Evolutionary conservation across 1,140 invertebrate genomes (phyloP), one percentile per base, ranked within the genome.

Genomic region (Lepidotrigona ventralis): DNA sequence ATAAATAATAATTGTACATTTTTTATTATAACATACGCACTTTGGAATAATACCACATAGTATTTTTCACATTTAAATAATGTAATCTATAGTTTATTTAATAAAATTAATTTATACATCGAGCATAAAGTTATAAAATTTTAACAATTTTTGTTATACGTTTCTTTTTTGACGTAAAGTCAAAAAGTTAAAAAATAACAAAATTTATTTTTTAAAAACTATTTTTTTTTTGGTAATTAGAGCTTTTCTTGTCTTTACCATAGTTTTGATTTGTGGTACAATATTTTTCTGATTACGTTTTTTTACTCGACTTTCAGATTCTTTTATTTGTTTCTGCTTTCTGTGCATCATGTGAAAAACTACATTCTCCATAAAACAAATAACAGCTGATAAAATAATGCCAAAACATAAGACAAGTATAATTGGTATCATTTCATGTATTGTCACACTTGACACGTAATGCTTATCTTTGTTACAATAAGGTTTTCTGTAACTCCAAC

Each of bases 361-460:
- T 1, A 85, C 26, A 14, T 85, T 71, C 68, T 89, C 88, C 15
- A 86, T 66, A 12, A 79, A 23, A 51, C 81, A 90, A 51, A 90
- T 68, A 60, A 88, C 33, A 15, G 80, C 17, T 26, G 89, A 88
- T n/a, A 88, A 9, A 46, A 53, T 15, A 9, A 88, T 81, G 2
- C 88, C 88, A 12, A 75, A 26, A 4, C 82, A 6, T 26, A 90
- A 77, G 33, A 90, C 39, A 66, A 90, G n/a, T 53, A 90, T 29
- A 6, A 89, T 83, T 15, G 88, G 86, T 19, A 74, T 68, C 12
- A 63, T 53, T 73, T 90, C 89, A 17, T 81, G 71, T 21, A 90
- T 89, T 6, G 88, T 84, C 1, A 90, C 79, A 21, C 86, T 88
- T 8, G 84, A 78, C 19, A 85, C 73, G 15, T 81, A 79, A 2